Conservation (phyloP, 2,888 invertebrate species). For the Leptogaster cylindrica region DNA sequence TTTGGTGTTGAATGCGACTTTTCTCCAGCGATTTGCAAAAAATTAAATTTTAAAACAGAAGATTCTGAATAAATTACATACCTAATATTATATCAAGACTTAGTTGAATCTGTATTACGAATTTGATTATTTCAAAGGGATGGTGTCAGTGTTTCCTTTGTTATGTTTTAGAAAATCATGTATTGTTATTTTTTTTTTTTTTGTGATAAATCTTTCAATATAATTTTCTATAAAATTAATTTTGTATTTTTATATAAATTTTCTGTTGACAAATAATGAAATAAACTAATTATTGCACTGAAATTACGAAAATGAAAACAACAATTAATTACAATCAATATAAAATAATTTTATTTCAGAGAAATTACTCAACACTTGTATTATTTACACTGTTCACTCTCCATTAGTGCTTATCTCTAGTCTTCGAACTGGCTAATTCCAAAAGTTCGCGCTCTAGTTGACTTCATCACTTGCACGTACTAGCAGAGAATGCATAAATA, state of each 20-base stretch:
- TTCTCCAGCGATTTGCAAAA: conserved; percentile 55
- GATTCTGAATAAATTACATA: conserved; percentile 55
- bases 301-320: neutral
- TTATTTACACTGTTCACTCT: conserved; percentile 30
- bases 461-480: neutral
- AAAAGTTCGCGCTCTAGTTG: conserved; percentile 13
- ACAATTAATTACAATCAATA: neutral
- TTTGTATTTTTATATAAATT: neutral
- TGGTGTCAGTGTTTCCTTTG: no score
- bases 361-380: conserved; percentile 38
- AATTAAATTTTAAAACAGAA: conserved; percentile 54
- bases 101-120: no score
- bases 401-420: conserved; percentile 2
- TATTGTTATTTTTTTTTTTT: conserved; percentile 14
- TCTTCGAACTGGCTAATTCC: conserved; percentile 1
- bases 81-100: no score
- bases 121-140: no score
- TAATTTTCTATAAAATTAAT: neutral
- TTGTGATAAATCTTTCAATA: conserved; percentile 30
- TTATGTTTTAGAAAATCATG: no score
- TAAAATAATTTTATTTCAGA: conserved; percentile 32
- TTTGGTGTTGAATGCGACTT: conserved; percentile 52
- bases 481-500: conserved; percentile 8
- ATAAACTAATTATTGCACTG: neutral
- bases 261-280: neutral